Base-by-base conservation (phyloP, 2,113 vertebrate genomes). In the Salvelinus sp. region DNA sequence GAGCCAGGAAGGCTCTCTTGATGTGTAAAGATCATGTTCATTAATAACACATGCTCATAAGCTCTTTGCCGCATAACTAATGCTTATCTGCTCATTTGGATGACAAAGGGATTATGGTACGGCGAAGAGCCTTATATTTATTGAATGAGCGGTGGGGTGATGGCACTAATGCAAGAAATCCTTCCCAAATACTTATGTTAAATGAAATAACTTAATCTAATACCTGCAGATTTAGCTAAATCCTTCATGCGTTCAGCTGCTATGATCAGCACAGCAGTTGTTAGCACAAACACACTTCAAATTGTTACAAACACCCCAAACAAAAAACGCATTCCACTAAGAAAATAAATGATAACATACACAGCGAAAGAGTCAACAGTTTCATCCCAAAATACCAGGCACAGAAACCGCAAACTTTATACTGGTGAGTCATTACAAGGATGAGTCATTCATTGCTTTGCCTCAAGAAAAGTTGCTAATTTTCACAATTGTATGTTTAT, bases 311-410 rank as follows among this genome's bases (percentile, higher is more conserved):
- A 64, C 28, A 3, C 0, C 27, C 28, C 88, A 88, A 88, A 90
- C 86, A 90, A 54, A 54, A 54, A 54, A 54, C 18, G 74, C 83
- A 85, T 86, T 85, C 86, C 90, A 85, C 79, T 60, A 81, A 81
- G 80, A 48, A 79, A 86, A 86, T 75, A 78, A 88, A 80, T 72
- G 72, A 79, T 72, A 44, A 89, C 84, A 86, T 89, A 86, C 82
- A 74, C 73, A 62, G 81, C 54, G 72, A 65, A 82, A 83, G 70
- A 9, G 85, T 88, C 89, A 88, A 90, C 87, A 86, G 23, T 10
- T 79, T 66, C 73, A 77, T 70, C 38, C 22, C 57, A 16, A 88
- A 80, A 75, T 79, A 78, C 72, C 25, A 25, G 70, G 70, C 48
- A 48, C 78, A 75, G 64, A 88, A 83, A 83, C 64, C 85, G 47